Evolutionary conservation across 2,113 vertebrate genomes (phyloP).

Genomic region (Leucoraja erinaceus): DNA sequence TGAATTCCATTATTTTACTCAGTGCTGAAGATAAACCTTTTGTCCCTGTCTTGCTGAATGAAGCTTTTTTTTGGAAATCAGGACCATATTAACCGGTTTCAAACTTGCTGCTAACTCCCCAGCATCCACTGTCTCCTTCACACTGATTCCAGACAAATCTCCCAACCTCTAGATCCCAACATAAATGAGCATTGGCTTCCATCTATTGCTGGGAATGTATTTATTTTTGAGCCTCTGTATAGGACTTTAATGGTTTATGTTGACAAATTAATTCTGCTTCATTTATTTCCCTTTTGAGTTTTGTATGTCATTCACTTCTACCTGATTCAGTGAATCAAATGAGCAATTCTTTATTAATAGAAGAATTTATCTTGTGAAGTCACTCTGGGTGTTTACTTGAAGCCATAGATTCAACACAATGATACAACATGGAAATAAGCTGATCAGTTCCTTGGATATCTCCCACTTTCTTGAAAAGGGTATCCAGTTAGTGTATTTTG

Average conservation of each 20-base stretch:
- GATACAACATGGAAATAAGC: too few species aligned
- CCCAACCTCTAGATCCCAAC: neutral
- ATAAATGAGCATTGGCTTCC: neutral
- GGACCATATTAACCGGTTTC: neutral
- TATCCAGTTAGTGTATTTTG: neutral
- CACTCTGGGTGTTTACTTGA: neutral
- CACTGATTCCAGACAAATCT: neutral
- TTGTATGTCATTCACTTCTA: neutral
- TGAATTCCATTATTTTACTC: neutral
- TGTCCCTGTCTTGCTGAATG: neutral
- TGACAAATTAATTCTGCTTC: neutral
- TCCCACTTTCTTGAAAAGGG: neutral
- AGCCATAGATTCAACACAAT: too few species aligned
- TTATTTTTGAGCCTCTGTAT: neutral
- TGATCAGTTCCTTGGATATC: too few species aligned
- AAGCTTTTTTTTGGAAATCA: neutral
- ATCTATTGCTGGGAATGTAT: neutral
- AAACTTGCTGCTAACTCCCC: neutral
- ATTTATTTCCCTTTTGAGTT: neutral
- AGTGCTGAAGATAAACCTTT: neutral
- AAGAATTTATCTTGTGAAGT: neutral
- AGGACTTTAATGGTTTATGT: neutral
- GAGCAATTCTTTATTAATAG: neutral
- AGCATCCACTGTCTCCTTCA: neutral
- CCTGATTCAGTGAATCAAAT: neutral